Conservation (phyloP, 2,113 vertebrate genomes). For the Poecilia latipinna region DNA sequence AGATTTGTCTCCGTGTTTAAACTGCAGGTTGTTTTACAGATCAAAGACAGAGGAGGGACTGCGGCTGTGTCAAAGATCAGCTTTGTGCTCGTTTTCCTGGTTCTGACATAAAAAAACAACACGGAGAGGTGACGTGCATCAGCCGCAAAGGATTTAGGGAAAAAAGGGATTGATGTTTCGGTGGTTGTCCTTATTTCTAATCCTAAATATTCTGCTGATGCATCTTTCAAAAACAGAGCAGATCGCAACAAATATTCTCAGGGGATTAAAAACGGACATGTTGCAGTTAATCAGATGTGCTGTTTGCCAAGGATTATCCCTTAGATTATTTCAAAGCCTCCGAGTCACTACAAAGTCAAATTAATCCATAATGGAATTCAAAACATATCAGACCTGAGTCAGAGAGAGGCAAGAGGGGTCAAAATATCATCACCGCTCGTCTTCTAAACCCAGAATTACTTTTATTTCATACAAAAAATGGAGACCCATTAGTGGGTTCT, state of each 20-base stretch:
- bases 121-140: constrained; percentile 21
- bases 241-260: constrained; percentile 41
- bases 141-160: constrained; percentile 15
- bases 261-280: constrained; percentile 44
- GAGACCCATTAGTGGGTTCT: constrained; percentile 2
- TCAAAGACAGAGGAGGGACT: constrained; percentile 12
- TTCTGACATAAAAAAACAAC: constrained; percentile 22
- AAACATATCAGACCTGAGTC: constrained; percentile 22
- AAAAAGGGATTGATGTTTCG: constrained; percentile 10
- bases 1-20: constrained; percentile 29
- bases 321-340: constrained; percentile 65
- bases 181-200: constrained; percentile 1
- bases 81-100: constrained; percentile 10
- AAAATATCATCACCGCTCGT: constrained; percentile 26
- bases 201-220: neutral
- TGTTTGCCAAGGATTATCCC: constrained; percentile 68
- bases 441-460: constrained; percentile 24
- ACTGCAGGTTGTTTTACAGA: constrained; percentile 20
- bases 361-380: constrained; percentile 57
- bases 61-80: constrained; percentile 36
- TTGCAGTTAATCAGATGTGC: constrained; percentile 57
- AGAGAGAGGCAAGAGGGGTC: constrained; percentile 10
- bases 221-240: constrained; percentile 33
- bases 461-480: neutral
- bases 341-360: constrained; percentile 55